Conservation (phyloP, 2,797 vertebrate genomes). For the Enteromius mattozi region DNA sequence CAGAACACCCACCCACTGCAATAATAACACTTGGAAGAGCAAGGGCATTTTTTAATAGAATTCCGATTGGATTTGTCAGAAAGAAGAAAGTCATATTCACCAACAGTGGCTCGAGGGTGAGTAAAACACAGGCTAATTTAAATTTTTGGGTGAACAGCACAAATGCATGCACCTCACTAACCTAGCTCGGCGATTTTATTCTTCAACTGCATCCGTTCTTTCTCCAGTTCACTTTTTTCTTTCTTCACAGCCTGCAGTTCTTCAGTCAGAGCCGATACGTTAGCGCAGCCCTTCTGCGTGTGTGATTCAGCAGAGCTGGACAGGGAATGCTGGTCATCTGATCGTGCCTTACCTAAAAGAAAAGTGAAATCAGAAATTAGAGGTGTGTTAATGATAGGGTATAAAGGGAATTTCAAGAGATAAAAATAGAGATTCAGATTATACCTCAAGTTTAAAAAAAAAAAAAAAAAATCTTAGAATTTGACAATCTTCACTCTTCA, state of each 20-base stretch:
- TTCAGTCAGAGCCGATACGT: constrained; percentile 40
- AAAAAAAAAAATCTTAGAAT: background rate
- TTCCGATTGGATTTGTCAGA: too few relatives aligned
- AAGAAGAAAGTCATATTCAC: too few relatives aligned
- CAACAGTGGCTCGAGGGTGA: too few relatives aligned
- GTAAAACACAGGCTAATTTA: too few relatives aligned
- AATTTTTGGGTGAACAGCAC: too few relatives aligned
- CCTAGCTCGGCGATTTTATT: constrained; percentile 28
- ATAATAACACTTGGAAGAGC: too few relatives aligned
- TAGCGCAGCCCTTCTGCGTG: constrained; percentile 17
- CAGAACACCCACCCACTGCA: too few relatives aligned
- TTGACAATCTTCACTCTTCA: too few relatives aligned
- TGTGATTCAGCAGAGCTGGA: background rate
- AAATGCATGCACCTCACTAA: constrained; percentile 10
- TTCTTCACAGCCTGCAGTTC: constrained; percentile 22
- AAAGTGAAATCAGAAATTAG: background rate
- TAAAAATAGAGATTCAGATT: background rate
- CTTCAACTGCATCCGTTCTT: constrained; percentile 40
- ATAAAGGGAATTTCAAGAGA: background rate
- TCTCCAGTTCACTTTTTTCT: constrained; percentile 42
- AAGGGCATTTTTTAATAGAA: too few relatives aligned
- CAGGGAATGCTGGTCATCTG: background rate
- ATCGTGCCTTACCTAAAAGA: constrained; percentile 4
- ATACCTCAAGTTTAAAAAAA: background rate
- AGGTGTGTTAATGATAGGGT: background rate